A percentile compares a stretch with the other conserved stretches of the same genome.
Evolutionary conservation across 2,888 invertebrate species (phyloP).

Genomic region (Lochmaea capreae): DNA sequence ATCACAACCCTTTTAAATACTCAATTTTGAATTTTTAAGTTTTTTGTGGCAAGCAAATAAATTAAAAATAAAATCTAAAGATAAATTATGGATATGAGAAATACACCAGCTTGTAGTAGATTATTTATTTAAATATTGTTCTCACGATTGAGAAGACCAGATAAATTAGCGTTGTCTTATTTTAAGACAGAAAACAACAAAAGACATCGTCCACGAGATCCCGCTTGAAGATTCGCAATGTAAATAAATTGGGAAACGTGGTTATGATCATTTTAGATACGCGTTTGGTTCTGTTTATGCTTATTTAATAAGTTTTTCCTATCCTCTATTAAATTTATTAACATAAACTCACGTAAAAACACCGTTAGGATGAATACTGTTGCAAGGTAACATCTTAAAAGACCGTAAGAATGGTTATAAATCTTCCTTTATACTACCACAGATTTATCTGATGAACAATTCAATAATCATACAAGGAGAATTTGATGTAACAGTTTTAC

Average conservation of each 20-base stretch:
- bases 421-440: neutral
- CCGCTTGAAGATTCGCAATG: slow-evolving; percentile 28
- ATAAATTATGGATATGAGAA: no score
- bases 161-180: slow-evolving; percentile 27
- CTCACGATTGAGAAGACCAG: slow-evolving; percentile 27
- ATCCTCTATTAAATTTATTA: slow-evolving; percentile 32
- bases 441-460: no score
- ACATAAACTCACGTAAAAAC: slow-evolving; percentile 24
- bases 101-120: no score
- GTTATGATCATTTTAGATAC: slow-evolving; percentile 36
- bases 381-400: neutral
- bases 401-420: slow-evolving; percentile 8
- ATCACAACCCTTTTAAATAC: no score
- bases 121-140: neutral
- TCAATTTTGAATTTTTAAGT: no score
- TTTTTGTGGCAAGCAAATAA: no score
- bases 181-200: slow-evolving; percentile 25
- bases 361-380: slow-evolving; percentile 28
- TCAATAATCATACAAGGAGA: no score
- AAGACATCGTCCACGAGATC: slow-evolving; percentile 16
- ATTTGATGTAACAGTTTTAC: no score
- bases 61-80: no score
- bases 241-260: slow-evolving; percentile 42
- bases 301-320: slow-evolving; percentile 27
- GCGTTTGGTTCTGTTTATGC: slow-evolving; percentile 14